Percentiles rank a stretch among this genome's conserved stretches.
phyloP scores from a whole-genome alignment of 1,140 invertebrate species.

The Saccostrea cuccullata region DNA sequence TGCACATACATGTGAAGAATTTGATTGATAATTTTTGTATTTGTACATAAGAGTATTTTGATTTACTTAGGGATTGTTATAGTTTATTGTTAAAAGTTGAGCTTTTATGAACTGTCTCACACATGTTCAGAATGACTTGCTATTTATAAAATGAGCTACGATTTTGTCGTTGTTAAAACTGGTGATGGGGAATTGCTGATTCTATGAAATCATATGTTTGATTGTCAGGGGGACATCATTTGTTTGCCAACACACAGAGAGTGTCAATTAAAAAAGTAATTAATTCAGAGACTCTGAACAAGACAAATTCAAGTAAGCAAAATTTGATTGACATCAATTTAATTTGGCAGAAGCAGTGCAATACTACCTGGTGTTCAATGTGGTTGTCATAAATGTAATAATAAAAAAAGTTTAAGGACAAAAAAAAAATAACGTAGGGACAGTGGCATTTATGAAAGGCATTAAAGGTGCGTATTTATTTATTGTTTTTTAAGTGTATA shows the following conservation, averaged over 20 bases:
- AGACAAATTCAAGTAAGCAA: neutral
- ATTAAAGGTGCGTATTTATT: no score
- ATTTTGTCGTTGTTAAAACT: neutral
- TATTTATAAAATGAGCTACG: neutral
- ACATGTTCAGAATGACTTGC: no score
- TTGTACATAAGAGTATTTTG: neutral
- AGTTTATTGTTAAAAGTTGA: neutral
- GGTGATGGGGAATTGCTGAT: neutral
- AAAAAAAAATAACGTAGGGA: no score
- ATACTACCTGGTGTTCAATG: no score
- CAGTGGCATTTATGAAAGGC: no score
- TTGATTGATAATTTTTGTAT: neutral
- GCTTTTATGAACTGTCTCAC: neutral
- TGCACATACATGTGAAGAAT: neutral
- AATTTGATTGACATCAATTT: neutral
- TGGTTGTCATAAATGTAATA: no score
- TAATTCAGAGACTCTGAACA: neutral
- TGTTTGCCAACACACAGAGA: neutral
- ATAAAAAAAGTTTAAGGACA: no score
- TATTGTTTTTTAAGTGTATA: no score
- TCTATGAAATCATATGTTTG: neutral
- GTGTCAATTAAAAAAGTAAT: neutral
- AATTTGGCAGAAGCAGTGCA: neutral
- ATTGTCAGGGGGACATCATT: neutral
- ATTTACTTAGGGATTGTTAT: neutral